Base-by-base conservation (phyloP, 64 coral and sea anemone genomes). In the Montipora capricornis region DNA sequence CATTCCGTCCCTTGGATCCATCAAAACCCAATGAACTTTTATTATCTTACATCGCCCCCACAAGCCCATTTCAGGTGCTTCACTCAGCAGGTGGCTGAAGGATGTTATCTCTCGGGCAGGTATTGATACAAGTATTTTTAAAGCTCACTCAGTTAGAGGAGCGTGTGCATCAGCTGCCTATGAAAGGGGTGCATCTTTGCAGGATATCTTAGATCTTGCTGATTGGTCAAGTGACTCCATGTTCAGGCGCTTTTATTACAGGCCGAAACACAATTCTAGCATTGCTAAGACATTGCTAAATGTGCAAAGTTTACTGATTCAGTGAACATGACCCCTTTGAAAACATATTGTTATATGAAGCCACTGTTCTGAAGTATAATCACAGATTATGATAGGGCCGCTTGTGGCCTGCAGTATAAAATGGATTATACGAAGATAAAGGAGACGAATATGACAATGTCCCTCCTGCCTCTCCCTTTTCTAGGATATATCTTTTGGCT, bases 91-190 rank as follows among this genome's bases (percentile, higher is more conserved):
- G 70, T 96, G 95, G 83, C 44, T 92, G 0, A 92, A 96, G 68
- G 78, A 74, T 68, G 51, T 92, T 49, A 59, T 95, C 15, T 83
- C 94, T 80, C 81, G 69, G 67, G 62, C 90, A 80, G 94, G 89
- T 76, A 95, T 95, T 61, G 94, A 95, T 84, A 84, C 80, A 45
- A 74, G 8, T 87, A 73, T 92, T 6, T 95, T 91, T 95, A 92
- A 95, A 68, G 83, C 94, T 57, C 89, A 92, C 48, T 91, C 75
- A 60, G 89, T 91, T 44, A 87, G 83, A 67, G 90, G 89, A 64
- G 89, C 94, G 26, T 49, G 83, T 47, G 46, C 85, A 76, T 81
- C 89, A 24, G 58, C 47, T 49, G 50, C 85, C n/a, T 89, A 47
- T 94, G 68, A 79, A 29, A 77, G 13, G 75, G 93, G 93, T 20